Percentiles rank a stretch among this genome's conserved stretches.
Conservation (phyloP, 1,140 invertebrate species). For the Drosophila bipectinata region DNA sequence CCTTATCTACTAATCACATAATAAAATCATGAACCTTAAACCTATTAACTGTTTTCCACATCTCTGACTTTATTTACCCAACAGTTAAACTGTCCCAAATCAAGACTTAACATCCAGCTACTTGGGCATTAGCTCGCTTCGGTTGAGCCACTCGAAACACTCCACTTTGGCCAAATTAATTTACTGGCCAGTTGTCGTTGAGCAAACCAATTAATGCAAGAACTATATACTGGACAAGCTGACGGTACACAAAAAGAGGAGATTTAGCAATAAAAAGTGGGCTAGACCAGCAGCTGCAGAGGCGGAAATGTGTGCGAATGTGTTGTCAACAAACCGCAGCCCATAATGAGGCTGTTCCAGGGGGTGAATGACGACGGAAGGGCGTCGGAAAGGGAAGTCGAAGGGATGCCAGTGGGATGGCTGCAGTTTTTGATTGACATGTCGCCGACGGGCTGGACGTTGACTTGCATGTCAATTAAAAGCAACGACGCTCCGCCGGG, state of each 20-base stretch:
- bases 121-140: constrained; percentile 28
- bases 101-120: neutral
- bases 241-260: constrained; percentile 28
- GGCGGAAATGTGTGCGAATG: constrained; percentile 19
- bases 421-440: constrained; percentile 79
- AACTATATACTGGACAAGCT: constrained; percentile 11
- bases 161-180: constrained; percentile 50
- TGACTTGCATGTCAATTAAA: constrained; percentile 83
- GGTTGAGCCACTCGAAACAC: constrained; percentile 24
- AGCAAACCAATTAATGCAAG: constrained; percentile 53
- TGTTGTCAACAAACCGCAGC: constrained; percentile 72
- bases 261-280: constrained; percentile 38
- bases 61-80: neutral
- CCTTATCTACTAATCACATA: neutral
- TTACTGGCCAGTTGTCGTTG: constrained; percentile 15
- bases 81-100: neutral
- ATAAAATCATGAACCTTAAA: neutral
- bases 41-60: neutral
- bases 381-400: constrained; percentile 7
- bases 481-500: constrained; percentile 54
- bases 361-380: constrained; percentile 2
- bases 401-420: constrained; percentile 11
- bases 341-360: constrained; percentile 61
- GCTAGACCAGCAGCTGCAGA: constrained; percentile 52
- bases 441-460: constrained; percentile 72